Evolutionary conservation across 2,113 vertebrate species (phyloP).

Genomic region (Telmatochromis sp.): DNA sequence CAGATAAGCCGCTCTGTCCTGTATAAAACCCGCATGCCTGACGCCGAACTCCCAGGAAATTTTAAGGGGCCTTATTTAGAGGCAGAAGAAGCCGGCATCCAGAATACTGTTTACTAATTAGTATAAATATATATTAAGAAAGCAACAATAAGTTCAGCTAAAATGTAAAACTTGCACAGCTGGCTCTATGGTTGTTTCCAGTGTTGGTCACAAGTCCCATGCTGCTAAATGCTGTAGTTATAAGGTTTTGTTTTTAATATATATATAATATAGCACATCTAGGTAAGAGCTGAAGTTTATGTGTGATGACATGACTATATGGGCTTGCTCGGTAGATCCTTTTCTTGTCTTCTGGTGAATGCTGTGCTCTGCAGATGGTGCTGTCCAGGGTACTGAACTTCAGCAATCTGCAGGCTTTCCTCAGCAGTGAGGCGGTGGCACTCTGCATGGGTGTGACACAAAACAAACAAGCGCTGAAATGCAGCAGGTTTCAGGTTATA

Average conservation of each 20-base stretch:
- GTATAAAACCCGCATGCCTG: neutral
- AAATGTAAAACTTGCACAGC: neutral
- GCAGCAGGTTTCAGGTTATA: neutral
- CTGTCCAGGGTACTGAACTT: conserved; percentile 65
- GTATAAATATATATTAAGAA: neutral
- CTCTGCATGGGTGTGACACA: conserved; percentile 37
- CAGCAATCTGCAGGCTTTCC: neutral
- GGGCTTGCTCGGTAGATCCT: neutral
- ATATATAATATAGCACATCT: neutral
- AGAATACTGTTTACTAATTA: neutral
- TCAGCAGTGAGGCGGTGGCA: neutral
- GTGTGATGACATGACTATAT: neutral
- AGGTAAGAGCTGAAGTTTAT: neutral
- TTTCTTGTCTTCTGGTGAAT: neutral
- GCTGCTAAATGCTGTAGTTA: neutral
- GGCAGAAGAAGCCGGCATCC: neutral
- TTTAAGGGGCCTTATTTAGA: neutral
- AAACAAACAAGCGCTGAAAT: conserved; percentile 8
- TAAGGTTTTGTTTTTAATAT: neutral
- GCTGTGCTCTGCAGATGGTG: neutral
- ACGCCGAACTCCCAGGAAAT: neutral
- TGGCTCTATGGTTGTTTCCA: neutral
- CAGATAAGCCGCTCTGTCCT: neutral
- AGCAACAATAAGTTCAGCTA: neutral
- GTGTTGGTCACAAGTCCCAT: neutral